Evolutionary conservation across 2,888 invertebrate species (phyloP), one percentile per base, ranked within the genome.

Genomic region (Cantharis rustica): DNA sequence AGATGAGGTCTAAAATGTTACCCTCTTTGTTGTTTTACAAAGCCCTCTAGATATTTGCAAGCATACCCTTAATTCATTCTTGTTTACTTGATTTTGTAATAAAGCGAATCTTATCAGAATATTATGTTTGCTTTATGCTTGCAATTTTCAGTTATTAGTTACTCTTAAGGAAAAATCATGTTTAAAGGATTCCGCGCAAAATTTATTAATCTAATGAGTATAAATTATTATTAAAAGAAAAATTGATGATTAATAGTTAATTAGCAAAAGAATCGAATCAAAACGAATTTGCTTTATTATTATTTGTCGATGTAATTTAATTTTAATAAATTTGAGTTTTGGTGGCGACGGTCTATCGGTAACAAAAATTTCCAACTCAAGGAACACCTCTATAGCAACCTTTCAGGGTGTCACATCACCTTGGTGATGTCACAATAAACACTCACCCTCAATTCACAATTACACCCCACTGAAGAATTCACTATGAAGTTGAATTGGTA

Each of bases 381-480:
- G 82, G 85, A 82, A 82, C 86, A 86, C 85, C 83, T 84, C 86
- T 86, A 86, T 87, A 85, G 87, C 87, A 87, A 87, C 87, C 84
- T 86, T 85, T 85, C 85, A 85, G 85, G 85, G 84, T 83, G 82
- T 75, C 82, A 77, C 80, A 84, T 87, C 85, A 85, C 86, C 87
- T 85, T 84, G 87, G 86, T 84, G 86, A 85, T 84, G 81, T 77
- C 79, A 79, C 78, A 80, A 82, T 80, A 80, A 80, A 82, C 79
- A 80, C 70, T 81, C 79, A 79, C 78, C 82, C 84, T 81, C 81
- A 81, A 83, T 79, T 83, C 78, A 80, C 82, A 84, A 83, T 83
- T 82, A 82, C 77, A 76, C 75, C 68, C 76, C 71, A 16, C 71
- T 13, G 68, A 77, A 76, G 75, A 76, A 72, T 72, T 31, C 47